Evolutionary conservation across 2,888 invertebrate species (phyloP), one percentile per base, ranked within the genome.

Genomic region (Ornithoptera alexandrae): DNA sequence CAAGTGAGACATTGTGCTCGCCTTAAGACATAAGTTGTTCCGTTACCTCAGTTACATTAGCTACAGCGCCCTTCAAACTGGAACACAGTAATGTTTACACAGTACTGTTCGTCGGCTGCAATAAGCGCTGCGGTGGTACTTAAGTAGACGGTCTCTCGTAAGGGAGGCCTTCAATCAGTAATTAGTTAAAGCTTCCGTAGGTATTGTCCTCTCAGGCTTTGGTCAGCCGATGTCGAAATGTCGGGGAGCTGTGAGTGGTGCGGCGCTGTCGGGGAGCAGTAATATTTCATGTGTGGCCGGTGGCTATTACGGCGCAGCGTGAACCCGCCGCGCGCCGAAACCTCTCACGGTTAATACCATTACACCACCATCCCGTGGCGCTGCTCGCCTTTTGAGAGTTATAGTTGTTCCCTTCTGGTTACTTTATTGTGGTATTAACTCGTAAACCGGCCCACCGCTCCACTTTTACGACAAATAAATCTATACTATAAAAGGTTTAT

Each of bases 271-370:
- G 64, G 63, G 64, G 60, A 39, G 42, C 62, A 59, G 74, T 72
- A 72, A 75, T 76, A 76, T 73, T 72, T 76, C 75, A 75, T 71
- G 59, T 67, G 71, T 63, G 69, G 68, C 70, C 67, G 66, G 57
- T 69, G 22, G 65, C 71, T 71, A 72, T 76, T 74, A 75, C 64
- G 62, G 70, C 74, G 56, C 76, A 74, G 75, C 75, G 62, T 72
- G 74, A 68, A 68, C 66, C 74, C 72, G 46, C 65, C 58, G 66
- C 62, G 56, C 69, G 69, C 72, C 71, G 36, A 63, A 66, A 69
- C 68, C 71, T 71, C 72, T 73, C 68, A 67, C 72, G 66, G 62
- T 74, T 67, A 71, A 69, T 71, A 68, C 71, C 71, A 70, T 73
- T 73, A 73, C 62, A 17, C 59, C 53, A 30, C 53, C 59, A 53